These are phyloP conservation scores for Vandiemenella viatica DNA, from an alignment of 2,888 invertebrate genomes.

Conservation along the genomic window DNA sequence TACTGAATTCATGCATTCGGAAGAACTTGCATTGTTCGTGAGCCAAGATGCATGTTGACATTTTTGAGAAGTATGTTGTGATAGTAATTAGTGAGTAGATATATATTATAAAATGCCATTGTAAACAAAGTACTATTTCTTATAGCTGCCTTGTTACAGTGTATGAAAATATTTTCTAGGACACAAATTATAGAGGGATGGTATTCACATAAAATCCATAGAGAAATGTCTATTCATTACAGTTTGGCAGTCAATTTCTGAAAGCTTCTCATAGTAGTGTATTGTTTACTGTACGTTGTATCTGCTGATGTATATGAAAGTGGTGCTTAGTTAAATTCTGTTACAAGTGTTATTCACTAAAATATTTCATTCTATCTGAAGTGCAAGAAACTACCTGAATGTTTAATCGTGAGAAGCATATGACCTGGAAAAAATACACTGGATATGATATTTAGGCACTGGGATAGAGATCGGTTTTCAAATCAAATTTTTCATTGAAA, in stretches of 20 bases:
- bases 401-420: no score
- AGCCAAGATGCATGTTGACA: no score
- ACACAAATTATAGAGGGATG: slow-evolving; percentile 13
- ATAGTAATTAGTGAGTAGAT: slow-evolving; percentile 15
- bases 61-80: slow-evolving; percentile 18
- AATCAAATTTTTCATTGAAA: slow-evolving; percentile 3
- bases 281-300: slow-evolving; percentile 9
- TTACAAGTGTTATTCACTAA: neutral
- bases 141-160: slow-evolving; percentile 18
- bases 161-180: slow-evolving; percentile 16
- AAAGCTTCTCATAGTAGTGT: slow-evolving; percentile 10
- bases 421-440: neutral
- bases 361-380: no score
- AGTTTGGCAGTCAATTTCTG: slow-evolving; percentile 13
- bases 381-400: no score
- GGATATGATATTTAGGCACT: slow-evolving; percentile 7
- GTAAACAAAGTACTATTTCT: slow-evolving; percentile 16
- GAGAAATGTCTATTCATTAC: slow-evolving; percentile 9
- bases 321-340: neutral
- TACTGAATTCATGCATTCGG: no score
- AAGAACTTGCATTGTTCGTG: no score
- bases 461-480: neutral
- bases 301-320: slow-evolving; percentile 6
- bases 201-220: slow-evolving; percentile 11
- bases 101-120: slow-evolving; percentile 15